Percentiles rank a stretch among this genome's conserved stretches.
Conservation (phyloP, 2,888 invertebrate genomes). For the Euzophera pinguis region DNA sequence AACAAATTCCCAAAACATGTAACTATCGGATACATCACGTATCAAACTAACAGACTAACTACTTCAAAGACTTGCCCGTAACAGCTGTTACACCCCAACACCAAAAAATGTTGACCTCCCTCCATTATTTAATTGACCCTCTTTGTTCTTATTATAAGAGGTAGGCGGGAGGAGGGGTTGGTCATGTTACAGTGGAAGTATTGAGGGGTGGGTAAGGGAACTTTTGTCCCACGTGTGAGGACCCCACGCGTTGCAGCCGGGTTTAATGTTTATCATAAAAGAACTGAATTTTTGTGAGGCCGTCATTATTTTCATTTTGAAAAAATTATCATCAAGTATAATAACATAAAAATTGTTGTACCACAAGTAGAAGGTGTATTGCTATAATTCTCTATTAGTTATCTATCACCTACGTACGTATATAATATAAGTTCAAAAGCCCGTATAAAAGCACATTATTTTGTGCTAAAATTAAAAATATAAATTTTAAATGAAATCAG, state of each 20-base stretch:
- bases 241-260: slow-evolving; percentile 70
- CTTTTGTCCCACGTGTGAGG: slow-evolving; percentile 62
- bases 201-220: slow-evolving; percentile 47
- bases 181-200: slow-evolving; percentile 29
- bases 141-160: slow-evolving; percentile 12
- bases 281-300: slow-evolving; percentile 6
- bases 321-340: background rate
- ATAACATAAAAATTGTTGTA: no score
- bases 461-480: no score
- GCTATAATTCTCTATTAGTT: no score
- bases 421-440: no score
- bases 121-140: slow-evolving; percentile 21
- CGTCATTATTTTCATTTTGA: background rate
- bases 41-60: slow-evolving; percentile 51
- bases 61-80: slow-evolving; percentile 55
- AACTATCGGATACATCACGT: slow-evolving; percentile 37
- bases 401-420: no score
- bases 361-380: no score
- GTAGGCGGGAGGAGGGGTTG: slow-evolving; percentile 24
- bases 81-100: slow-evolving; percentile 52
- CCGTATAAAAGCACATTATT: no score
- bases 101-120: slow-evolving; percentile 36
- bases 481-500: no score
- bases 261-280: slow-evolving; percentile 64
- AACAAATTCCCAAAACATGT: slow-evolving; percentile 19